Base-by-base conservation (phyloP, 2,888 invertebrate species). In the Ernsta delagoae region DNA sequence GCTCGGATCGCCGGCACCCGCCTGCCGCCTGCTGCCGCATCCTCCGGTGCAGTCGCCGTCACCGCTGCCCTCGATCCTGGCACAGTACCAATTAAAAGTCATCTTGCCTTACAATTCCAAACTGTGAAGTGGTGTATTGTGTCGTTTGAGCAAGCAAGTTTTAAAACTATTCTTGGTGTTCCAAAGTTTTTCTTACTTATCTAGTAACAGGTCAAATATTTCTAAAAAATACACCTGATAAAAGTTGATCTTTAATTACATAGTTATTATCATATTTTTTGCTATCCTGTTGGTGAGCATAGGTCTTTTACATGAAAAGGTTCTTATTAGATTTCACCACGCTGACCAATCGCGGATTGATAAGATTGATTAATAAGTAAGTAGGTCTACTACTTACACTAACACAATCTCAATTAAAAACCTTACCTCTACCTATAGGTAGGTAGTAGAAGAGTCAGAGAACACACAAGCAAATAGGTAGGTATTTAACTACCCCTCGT, bases 1-100 rank as follows among this genome's bases (percentile, higher is more conserved):
- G 85, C 78, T 76, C 75, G 83, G 81, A 80, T 76, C 75, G 79
- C 81, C 78, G 81, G 81, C 83, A 78, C 80, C 77, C 82, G 81
- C 78, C 81, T 77, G 79, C 78, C 77, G 77, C 24, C 1, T 31
- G 54, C 31, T 16, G 24, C 54, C 31, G 31, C 54, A 31, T 72
- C 74, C 73, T 70, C 50, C 66, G 76, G 68, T 72, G 74, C 63
- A 48, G 73, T 71, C 71, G 73, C 72, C 69, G 74, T 71, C 75
- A 72, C 69, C 74, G 65, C 68, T 43, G 41, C 24, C n/a, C 24
- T 59, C 24, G 41, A 12, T 9, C 5, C 59, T 16, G 16, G 16
- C 39, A 24, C 11, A 59, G 66, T 48, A 69, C 68, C 59, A 53
- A 65, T 59, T 5, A 39, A 54, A 43, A 56, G 36, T 12, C 12